Evolutionary conservation across 1,140 invertebrate genomes (phyloP), one percentile per base, ranked within the genome.

Genomic region (Philotrypesis tridentata): DNA sequence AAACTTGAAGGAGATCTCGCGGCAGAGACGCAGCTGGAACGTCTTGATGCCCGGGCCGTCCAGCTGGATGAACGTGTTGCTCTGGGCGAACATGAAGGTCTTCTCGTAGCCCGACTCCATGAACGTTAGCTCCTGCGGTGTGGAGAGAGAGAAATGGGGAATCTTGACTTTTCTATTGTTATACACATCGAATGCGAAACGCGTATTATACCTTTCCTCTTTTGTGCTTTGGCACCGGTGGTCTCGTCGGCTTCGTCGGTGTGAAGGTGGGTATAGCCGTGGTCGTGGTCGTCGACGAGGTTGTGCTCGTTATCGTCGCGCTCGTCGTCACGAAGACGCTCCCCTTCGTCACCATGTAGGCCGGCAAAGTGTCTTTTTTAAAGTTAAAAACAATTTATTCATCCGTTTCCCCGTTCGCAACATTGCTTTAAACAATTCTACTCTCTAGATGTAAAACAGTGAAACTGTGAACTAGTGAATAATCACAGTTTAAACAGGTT

Each of bases 1-100:
- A 89, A 97, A 97, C 90, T 96, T 95, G 88, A 97, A 96, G 27
- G 96, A 97, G 90, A 97, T 97, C 90, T 97, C 96, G 85, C 96
- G 93, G 88, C 96, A 96, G 85, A 97, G 92, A 92, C 96, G 95
- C 85, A 97, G 93, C 91, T 97, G 96, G 92, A 97, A 97, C 71
- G 95, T 95, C 89, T 96, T 95, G 87, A 97, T 97, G 82, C 96
- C 95, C 86, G 96, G 95, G 11, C 96, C 96, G 88, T 97, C 96
- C 21, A 97, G 93, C 88, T 97, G 96, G 87, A 97, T 97, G 88
- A 95, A 97, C 2, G 96, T 97, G 86, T 97, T 96, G 79, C 95
- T 96, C 88, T 96, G 95, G 9, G 96, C 96, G 89, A 97, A 97
- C 94, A 97, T 96, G 88, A 97, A 97, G 21, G 95, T 96, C 85